Base-by-base conservation (phyloP, 2,113 vertebrate species). In the Macrotis lagotis region DNA sequence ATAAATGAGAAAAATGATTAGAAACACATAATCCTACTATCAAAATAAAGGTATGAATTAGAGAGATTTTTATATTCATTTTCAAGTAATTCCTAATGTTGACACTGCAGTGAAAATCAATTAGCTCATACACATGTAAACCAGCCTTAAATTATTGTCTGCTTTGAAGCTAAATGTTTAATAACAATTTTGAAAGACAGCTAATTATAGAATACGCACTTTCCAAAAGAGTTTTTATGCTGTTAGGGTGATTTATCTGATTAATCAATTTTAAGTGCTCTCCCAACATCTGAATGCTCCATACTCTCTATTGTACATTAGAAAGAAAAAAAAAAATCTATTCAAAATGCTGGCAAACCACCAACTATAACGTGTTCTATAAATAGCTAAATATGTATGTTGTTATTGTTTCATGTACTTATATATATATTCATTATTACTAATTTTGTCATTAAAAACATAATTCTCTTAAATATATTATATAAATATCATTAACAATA, bases 181-280 rank as follows among this genome's bases (percentile, higher is more conserved):
- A 44, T 8, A 94, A 91, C 0, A 0, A 47, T 0, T 92, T 95
- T 94, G 51, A 95, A 48, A 88, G 94, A 50, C 2, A 94, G 37
- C 47, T 95, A 92, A 94, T 97, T 97, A 96, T 93, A 90, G 52
- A 95, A 93, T 96, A 14, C 95, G 55, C 93, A 94, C 50, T 97
- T 97, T 97, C 37, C 22, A 94, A 97, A 95, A 94, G 9, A 95
- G 48, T 10, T 31, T 74, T 74, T n/a, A n/a, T 74, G 4, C 5
- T 74, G 22, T 44, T n/a, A 44, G 14, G 66, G 37, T 74, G 37
- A 74, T 22, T 74, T n/a, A n/a, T 74, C 16, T 19, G 37, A 44
- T 74, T 74, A 74, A 22, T 37, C 16, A 74, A 5, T 74, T 66
- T 74, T 22, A 74, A 22, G 37, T n/a, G 4, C 16, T 74, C 66